Base-by-base conservation (phyloP, 2,797 vertebrate genomes). In the Pipistrellus kuhlii region DNA sequence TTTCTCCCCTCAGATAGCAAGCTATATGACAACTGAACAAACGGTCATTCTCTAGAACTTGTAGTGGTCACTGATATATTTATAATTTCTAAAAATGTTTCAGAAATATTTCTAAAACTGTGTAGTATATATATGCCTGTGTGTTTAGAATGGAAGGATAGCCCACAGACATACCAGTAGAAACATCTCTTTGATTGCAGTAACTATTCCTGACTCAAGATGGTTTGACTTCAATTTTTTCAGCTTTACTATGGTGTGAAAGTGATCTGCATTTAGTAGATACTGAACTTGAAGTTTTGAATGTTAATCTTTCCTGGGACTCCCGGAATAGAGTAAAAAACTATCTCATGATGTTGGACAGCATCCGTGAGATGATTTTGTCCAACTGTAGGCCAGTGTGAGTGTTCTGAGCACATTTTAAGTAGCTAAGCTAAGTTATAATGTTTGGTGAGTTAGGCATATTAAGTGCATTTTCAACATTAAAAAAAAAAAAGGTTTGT, bases 1-100 rank as follows among this genome's bases (percentile, higher is more conserved):
- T 48, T 90, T 95, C 92, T 96, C 93, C 96, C 88, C 80, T 98
- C 94, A 92, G 86, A 97, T 93, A 96, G 96, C 71, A 97, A 92
- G 77, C 93, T 95, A 30, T 97, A 92, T 94, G 88, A 97, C 51
- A 92, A 96, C 66, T 86, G 88, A 88, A 75, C 95, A 68, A 85
- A 94, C 18, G 64, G 8, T 95, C n/a, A 78, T 95, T 95, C 27
- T 73, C n/a, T 85, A 95, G 81, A 91, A 94, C 55, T 27, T 62
- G 59, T 12, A 62, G 94, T 44, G 95, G 69, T 85, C 76, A 95
- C 73, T 0, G 17, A 0, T 17, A 90, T 53, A 87, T 41, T 41
- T 87, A 82, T 90, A 27, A 59, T 66, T 66, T 66, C n/a, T 32
- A 32, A 66, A 66, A 32, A 32, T 66, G 15, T 66, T 66, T 18